phyloP scores from a whole-genome alignment of 1,140 invertebrate genomes.

The Diuraphis noxia region DNA sequence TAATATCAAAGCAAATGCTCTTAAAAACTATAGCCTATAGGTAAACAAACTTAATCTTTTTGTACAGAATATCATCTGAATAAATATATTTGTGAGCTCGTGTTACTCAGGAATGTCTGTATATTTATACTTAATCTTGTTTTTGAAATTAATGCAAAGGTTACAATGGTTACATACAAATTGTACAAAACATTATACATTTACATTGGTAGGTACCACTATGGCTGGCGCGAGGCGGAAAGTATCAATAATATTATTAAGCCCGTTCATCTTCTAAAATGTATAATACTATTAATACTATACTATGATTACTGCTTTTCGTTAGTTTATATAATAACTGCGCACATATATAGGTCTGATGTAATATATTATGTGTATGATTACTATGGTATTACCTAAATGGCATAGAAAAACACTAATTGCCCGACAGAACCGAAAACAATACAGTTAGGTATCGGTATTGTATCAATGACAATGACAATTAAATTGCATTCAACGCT shows the following conservation, averaged over 20 bases:
- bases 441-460: not conserved
- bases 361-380: not conserved
- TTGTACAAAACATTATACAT: not conserved
- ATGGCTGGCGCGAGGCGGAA: too few relatives aligned
- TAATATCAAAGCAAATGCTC: not conserved
- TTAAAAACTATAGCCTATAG: not conserved
- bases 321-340: not conserved
- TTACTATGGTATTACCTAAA: not conserved
- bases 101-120: not conserved
- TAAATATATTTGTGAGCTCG: not conserved
- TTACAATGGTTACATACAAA: not conserved
- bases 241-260: not conserved
- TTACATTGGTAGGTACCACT: not conserved
- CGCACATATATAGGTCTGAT: not conserved
- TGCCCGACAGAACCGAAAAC: not conserved
- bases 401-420: not conserved
- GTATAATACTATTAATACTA: not conserved
- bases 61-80: not conserved
- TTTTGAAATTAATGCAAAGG: not conserved
- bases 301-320: not conserved
- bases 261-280: not conserved
- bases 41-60: not conserved
- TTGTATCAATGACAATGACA: constrained; percentile 1
- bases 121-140: not conserved
- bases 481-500: not conserved